Base-by-base conservation (phyloP, 2,888 invertebrate species). In the Latrodectus hesperus region DNA sequence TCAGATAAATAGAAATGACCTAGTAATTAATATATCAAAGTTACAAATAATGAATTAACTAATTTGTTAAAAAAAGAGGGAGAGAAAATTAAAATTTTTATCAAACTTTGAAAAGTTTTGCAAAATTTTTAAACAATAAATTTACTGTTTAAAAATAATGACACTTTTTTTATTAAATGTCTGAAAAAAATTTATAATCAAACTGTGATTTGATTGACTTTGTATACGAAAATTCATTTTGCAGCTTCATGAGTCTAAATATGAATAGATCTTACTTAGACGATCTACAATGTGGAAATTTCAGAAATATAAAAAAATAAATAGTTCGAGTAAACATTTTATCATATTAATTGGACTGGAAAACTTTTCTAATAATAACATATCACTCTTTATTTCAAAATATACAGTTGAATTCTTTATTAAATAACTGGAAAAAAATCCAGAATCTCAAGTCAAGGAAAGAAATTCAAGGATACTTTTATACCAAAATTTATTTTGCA, bases 401-500 rank as follows among this genome's bases (percentile, higher is more conserved):
- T 38, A 6, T 38, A 38, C 5, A 38, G 2, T 4, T 6, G 2
- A 4, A 38, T 38, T 10, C 12, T 60, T 10, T 0, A 1, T 60
- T 6, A 60, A 60, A 60, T 60, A 12, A 9, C 38, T 38, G n/a
- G 60, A 60, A 16, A 60, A 60, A 60, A 60, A 4, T 38, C 2
- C 6, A 38, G 38, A 38, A 38, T 55, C 16, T 16, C 3, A 11
- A 55, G 3, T 12, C 12, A 60, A 60, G 10, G 10, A 60, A 16
- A 11, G 6, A 11, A 11, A n/a, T 60, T 16, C n/a, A 6, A 6
- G 8, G 11, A 17, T 9, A 68, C 6, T 60, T 60, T 11, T 14
- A 60, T 60, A 16, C n/a, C n/a, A 60, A 16, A 12, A 14, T 78
- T 70, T 53, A 53, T 78, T 55, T 78, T 78, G 78, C 68, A 78